Evolutionary conservation across 2,797 vertebrate species (phyloP), one percentile per base, ranked within the genome.

Genomic region (Phataginus tricuspis): DNA sequence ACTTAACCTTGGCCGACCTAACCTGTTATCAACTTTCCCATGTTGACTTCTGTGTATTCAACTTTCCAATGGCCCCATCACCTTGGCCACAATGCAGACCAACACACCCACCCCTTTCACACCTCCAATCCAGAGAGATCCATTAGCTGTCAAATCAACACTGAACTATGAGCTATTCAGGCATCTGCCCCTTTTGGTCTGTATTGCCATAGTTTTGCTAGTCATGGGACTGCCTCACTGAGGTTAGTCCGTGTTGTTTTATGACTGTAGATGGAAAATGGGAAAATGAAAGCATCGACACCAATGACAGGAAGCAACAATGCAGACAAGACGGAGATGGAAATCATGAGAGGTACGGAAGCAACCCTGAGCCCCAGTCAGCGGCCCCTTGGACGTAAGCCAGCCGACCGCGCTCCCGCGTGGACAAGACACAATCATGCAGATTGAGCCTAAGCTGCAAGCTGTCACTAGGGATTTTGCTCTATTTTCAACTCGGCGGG

Each of bases 151-250:
- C 27, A 13, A 2, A 11, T 3, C 0, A 0, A 15, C 31, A 21
- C 68, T 10, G 59, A 21, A 11, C 10, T 11, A 7, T 1, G 0
- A 18, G 15, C 55, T n/a, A 2, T n/a, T 12, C 0, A 18, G 25
- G 5, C 4, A 23, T 34, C 69, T 19, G 21, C 55, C 23, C 27
- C 16, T 34, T 69, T 37, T 5, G 45, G 25, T 39, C 57, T 31
- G 39, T 0, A 18, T 61, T 55, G 31, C 42, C 4, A 0, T 13
- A 6, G 64, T 80, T 51, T 42, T 34, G 66, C 63, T 15, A 34
- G 7, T 57, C 45, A 1, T 21, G 29, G 59, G 51, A n/a, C 71
- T 19, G 14, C 69, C 68, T 69, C 61, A 37, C 69, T 15, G 29
- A 82, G 34, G 29, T 88, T 21, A 18, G n/a, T 78, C 82, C 42